Evolutionary conservation across 1,140 invertebrate genomes (phyloP), one percentile per base, ranked within the genome.

Genomic region (Macrobrachium rosenbergii): DNA sequence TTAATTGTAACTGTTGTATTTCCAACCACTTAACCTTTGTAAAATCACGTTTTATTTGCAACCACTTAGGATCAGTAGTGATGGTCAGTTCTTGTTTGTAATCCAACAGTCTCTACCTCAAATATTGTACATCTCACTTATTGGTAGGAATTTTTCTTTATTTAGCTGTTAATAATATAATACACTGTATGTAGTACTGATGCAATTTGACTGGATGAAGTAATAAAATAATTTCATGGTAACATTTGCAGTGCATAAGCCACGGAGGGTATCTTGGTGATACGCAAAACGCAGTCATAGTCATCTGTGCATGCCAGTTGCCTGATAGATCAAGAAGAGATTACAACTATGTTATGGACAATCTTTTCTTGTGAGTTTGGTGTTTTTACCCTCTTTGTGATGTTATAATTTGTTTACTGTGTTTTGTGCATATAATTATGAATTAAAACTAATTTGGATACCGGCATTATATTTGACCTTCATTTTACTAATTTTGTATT

Each of bases 261-360:
- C 95, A 96, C 92, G 95, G 95, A 76, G 95, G 95, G 0, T 96
- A 96, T 92, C 92, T 95, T 45, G 94, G 94, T 88, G 94, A 94
- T 60, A 91, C 91, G 43, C 94, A 95, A n/a, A 94, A 94, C 14
- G 89, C 96, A 6, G 96, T 98, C 89, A 96, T 98, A 28, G 94
- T 97, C 72, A 97, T 98, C 93, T 96, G 96, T 90, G 96, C 96
- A 14, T 98, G 96, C 91, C 95, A 95, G 92, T 92, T 98, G 90
- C 97, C 97, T 0, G 96, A 97, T 92, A 93, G 94, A 88, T 95
- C 94, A 63, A 92, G 96, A 14, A 93, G 94, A 58, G 96, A 97
- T 92, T 98, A 98, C 91, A 93, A 95, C 91, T 97, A 97, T 92
- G 95, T 98, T 17, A 98, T 98, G 97, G 96, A 98, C 91, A 96